phyloP scores from a whole-genome alignment of 2,797 vertebrate species.

The Dendrocincla fuliginosa region DNA sequence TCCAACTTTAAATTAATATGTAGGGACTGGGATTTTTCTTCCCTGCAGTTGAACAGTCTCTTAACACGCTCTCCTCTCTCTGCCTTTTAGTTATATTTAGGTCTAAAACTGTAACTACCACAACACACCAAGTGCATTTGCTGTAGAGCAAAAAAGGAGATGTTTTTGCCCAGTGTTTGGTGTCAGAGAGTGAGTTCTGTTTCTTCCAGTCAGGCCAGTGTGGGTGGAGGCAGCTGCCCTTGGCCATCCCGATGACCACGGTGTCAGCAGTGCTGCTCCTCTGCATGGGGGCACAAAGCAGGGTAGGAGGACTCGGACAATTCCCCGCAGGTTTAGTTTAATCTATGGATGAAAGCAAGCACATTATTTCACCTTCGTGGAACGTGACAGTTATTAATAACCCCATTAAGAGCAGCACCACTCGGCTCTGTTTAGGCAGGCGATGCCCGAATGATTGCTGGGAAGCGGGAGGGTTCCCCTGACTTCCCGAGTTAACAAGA shows the following conservation, averaged over 20 bases:
- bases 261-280: neutral
- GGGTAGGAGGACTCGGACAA: neutral
- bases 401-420: conserved; percentile 67
- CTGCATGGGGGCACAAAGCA: neutral
- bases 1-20: conserved; percentile 67
- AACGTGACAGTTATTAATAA: conserved; percentile 76
- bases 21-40: neutral
- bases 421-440: conserved; percentile 40
- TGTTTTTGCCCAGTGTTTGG: neutral
- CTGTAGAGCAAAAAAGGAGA: neutral
- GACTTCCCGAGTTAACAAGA: conserved; percentile 53
- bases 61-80: neutral
- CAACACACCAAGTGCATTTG: neutral
- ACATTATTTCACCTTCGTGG: conserved; percentile 61
- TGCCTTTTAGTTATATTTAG: neutral
- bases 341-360: conserved; percentile 43
- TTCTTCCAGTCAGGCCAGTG: too few relatives aligned
- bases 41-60: neutral
- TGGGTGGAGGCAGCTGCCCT: neutral
- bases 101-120: neutral
- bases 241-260: accelerated
- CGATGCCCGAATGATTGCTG: neutral
- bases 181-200: neutral
- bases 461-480: neutral
- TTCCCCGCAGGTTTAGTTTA: conserved; percentile 56